Evolutionary conservation across 2,113 vertebrate genomes (phyloP).

Genomic region (Anarhynchus alexandrinus): DNA sequence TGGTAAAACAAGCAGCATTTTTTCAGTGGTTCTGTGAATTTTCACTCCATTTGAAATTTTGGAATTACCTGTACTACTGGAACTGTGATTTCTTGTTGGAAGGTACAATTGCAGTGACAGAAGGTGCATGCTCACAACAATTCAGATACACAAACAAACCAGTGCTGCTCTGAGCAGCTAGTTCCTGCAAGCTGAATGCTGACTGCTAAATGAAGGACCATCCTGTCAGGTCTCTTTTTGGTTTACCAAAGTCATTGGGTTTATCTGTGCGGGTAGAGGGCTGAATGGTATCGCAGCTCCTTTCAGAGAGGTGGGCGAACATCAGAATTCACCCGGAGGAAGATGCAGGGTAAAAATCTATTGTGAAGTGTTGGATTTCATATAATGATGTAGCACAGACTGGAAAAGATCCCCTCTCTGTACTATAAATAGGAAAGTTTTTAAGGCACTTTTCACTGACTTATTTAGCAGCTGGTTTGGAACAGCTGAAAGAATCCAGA

Average conservation of each 20-base stretch:
- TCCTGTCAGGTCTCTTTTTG: not conserved
- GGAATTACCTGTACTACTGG: not conserved
- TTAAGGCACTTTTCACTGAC: not conserved
- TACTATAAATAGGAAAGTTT: not conserved
- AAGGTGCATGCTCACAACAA: not conserved
- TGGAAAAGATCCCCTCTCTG: not conserved
- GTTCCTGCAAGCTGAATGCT: not conserved
- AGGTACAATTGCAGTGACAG: not conserved
- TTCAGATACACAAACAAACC: not conserved
- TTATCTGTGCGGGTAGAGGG: not conserved
- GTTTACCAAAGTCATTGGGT: not conserved
- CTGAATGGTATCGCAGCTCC: accelerated
- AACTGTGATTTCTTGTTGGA: not conserved
- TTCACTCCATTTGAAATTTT: not conserved
- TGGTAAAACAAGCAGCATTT: not conserved
- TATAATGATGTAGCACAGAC: not conserved
- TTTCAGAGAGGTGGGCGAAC: not conserved
- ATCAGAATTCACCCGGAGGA: not conserved
- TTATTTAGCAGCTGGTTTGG: not conserved
- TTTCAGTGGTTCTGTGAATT: not conserved
- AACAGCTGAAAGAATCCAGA: not conserved
- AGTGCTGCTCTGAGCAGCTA: no score
- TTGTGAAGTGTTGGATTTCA: not conserved
- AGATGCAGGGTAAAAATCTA: not conserved
- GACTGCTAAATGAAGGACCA: not conserved